Base-by-base conservation (phyloP, 2,888 invertebrate species). In the Cephalotes varians region DNA sequence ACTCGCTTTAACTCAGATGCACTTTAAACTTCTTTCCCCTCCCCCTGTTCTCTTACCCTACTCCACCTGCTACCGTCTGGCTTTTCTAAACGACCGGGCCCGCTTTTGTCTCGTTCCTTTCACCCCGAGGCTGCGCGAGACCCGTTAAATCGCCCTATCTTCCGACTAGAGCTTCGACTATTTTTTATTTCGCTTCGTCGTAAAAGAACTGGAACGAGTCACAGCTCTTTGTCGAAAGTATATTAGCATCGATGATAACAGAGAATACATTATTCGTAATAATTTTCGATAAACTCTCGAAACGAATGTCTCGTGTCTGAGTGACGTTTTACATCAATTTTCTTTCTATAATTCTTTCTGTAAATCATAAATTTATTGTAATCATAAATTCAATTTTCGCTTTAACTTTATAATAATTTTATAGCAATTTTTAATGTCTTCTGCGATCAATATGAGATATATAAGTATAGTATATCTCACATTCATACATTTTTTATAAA, bases 1-100 rank as follows among this genome's bases (percentile, higher is more conserved):
- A 64, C 81, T 73, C 82, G 81, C 69, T 86, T 83, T 81, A 81
- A 86, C 81, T 81, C 72, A 40, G 81, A 77, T 56, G 73, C 81
- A 86, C 76, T 83, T 76, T 81, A 84, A 81, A 79, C 54, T 67
- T 47, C 25, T 56, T 21, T 37, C 2, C 12, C 21, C 6, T 4
- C 56, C 56, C 28, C 21, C 21, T 7, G 3, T 12, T n/a, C 40
- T 9, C 69, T 51, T n/a, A 10, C 54, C 47, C 37, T 28, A 28
- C 34, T 49, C 37, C n/a, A 37, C 37, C 51, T 54, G 51, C 51
- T 15, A 69, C 71, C 40, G 31, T 31, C 71, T 56, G 71, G 77
- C 72, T 77, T 71, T 77, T 58, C 73, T 73, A 49, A 47, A 58
- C 31, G 60, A 56, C 56, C 37, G 47, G 18, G 37, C 40, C 54